A percentile compares a stretch with the other conserved stretches of the same genome.
Evolutionary conservation across 2,113 vertebrate species (phyloP).

Genomic region (Leiothrix lutea): DNA sequence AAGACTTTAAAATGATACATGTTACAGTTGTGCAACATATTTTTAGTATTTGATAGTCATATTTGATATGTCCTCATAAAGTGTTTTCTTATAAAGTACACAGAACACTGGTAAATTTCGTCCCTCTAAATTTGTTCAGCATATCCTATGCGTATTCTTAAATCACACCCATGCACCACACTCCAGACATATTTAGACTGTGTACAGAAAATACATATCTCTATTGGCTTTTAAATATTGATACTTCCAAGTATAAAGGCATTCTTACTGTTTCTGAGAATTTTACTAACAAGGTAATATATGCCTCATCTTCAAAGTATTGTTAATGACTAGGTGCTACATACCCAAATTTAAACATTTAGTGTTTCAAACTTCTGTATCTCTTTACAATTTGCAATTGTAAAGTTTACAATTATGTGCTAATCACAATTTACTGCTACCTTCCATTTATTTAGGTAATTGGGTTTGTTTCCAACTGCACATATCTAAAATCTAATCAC

Average conservation of each 20-base stretch:
- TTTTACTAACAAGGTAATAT: neutral
- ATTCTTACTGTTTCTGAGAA: neutral
- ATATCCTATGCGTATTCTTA: neutral
- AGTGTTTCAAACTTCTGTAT: neutral
- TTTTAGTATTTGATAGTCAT: neutral
- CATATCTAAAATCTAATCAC: slow-evolving; percentile 52
- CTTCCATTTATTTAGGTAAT: slow-evolving; percentile 35
- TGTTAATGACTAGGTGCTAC: neutral
- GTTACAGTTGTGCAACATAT: neutral
- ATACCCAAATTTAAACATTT: neutral
- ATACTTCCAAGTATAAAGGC: neutral
- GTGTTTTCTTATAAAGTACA: neutral
- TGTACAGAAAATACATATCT: neutral
- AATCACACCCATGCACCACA: neutral
- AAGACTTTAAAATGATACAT: neutral
- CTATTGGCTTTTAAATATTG: neutral
- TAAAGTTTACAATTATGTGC: neutral
- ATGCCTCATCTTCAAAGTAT: neutral
- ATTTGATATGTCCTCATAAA: neutral
- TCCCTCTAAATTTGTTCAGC: neutral
- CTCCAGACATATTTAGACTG: neutral
- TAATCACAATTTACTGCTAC: slow-evolving; percentile 44
- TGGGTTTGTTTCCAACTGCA: slow-evolving; percentile 35
- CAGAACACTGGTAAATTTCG: neutral
- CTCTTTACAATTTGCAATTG: neutral